These are phyloP conservation scores for Xiphorhynchus erythropygius DNA, from an alignment of 2,797 vertebrate genomes.

Conservation along the genomic window DNA sequence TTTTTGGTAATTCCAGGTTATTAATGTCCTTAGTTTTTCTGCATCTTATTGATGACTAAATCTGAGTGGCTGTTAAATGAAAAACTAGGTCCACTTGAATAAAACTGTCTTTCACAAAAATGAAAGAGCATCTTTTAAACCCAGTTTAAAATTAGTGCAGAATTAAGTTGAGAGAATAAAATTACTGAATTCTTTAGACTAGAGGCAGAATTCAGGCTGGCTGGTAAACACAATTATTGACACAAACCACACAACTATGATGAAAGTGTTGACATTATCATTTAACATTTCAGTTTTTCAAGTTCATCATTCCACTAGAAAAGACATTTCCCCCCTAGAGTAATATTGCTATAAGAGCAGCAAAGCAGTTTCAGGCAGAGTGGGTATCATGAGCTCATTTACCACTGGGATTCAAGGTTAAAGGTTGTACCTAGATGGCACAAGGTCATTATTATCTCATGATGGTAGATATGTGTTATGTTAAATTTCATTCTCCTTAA, in stretches of 20 bases:
- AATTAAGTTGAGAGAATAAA: constrained; percentile 23
- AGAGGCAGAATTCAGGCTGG: constrained; percentile 38
- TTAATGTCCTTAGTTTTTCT: constrained; percentile 52
- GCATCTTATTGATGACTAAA: constrained; percentile 21
- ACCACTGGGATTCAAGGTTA: constrained; percentile 2
- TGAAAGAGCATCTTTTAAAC: not conserved
- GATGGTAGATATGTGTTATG: not conserved
- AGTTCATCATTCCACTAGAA: constrained; percentile 56
- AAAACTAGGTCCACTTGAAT: not conserved
- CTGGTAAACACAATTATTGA: constrained; percentile 56
- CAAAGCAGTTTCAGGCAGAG: not conserved
- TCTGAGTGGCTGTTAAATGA: not conserved
- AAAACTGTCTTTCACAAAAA: constrained; percentile 22
- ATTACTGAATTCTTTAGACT: constrained; percentile 30
- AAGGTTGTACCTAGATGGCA: constrained; percentile 22
- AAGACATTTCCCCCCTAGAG: constrained; percentile 2
- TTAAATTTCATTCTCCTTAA: not conserved
- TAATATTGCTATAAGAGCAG: constrained; percentile 14
- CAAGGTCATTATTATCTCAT: not conserved
- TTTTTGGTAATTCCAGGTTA: constrained; percentile 67
- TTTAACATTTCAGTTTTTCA: constrained; percentile 57
- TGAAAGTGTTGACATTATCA: constrained; percentile 51
- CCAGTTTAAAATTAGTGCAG: constrained; percentile 9
- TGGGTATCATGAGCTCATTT: not conserved
- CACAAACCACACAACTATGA: constrained; percentile 16